A percentile compares a stretch with the other conserved stretches of the same genome.
Evolutionary conservation across 2,888 invertebrate genomes (phyloP).

Genomic region (Galeruca laticollis): DNA sequence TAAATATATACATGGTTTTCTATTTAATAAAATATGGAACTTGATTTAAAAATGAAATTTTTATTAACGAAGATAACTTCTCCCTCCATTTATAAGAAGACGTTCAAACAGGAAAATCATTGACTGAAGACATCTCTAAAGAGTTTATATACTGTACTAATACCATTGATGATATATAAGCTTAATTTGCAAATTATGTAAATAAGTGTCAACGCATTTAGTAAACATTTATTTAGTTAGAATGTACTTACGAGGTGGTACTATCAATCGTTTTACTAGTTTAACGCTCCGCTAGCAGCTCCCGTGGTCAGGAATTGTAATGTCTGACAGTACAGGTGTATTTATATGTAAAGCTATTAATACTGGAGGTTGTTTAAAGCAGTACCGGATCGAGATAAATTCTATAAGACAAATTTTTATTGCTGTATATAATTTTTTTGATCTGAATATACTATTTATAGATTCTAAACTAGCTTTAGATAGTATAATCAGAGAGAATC

Average conservation of each 20-base stretch:
- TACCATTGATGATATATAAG: neutral
- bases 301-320: neutral
- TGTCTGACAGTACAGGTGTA: slow-evolving; percentile 5
- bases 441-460: too few species aligned
- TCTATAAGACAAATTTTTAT: slow-evolving; percentile 9
- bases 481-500: too few species aligned
- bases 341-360: neutral
- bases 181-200: slow-evolving; percentile 6
- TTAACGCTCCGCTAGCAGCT: neutral
- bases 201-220: neutral
- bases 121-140: too few species aligned
- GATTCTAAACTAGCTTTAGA: too few species aligned
- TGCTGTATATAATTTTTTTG: too few species aligned
- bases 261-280: neutral
- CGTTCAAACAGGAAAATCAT: too few species aligned
- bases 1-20: too few species aligned
- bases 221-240: slow-evolving; percentile 4
- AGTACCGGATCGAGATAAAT: slow-evolving; percentile 20
- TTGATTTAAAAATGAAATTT: too few species aligned
- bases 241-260: neutral
- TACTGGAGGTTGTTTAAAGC: slow-evolving; percentile 27
- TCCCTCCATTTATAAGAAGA: too few species aligned
- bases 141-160: neutral
- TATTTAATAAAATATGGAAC: too few species aligned
- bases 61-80: too few species aligned